phyloP scores from a whole-genome alignment of 2,797 vertebrate genomes.

The Neopelma chrysocephalum region DNA sequence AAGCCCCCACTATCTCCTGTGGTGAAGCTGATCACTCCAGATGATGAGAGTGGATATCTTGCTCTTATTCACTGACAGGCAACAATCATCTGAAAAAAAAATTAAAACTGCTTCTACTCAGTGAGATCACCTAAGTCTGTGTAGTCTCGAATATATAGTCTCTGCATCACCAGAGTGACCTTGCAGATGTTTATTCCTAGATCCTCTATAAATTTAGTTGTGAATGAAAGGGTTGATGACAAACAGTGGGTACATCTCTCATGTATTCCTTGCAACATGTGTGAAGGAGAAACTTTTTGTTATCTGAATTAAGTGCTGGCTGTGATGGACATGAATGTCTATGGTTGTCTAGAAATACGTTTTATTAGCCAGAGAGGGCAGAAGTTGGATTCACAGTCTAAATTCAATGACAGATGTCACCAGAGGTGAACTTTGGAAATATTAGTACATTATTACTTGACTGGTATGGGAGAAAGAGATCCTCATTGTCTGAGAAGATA shows the following conservation, averaged over 20 bases:
- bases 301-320: neutral
- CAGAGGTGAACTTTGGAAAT: neutral
- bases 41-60: neutral
- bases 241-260: neutral
- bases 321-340: neutral
- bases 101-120: neutral
- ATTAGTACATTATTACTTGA: neutral
- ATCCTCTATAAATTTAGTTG: neutral
- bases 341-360: neutral
- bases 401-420: neutral
- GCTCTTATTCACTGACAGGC: neutral
- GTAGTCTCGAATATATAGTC: neutral
- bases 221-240: neutral
- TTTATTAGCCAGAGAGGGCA: neutral
- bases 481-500: neutral
- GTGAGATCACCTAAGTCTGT: neutral
- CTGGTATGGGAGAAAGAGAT: neutral
- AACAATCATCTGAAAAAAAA: neutral
- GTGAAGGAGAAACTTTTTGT: neutral
- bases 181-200: neutral
- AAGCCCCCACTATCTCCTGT: neutral
- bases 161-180: neutral
- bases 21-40: neutral
- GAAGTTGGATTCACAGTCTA: neutral
- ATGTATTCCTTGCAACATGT: neutral